These are phyloP conservation scores for Phainopepla nitens DNA, from an alignment of 2,113 vertebrate genomes.

Conservation along the genomic window DNA sequence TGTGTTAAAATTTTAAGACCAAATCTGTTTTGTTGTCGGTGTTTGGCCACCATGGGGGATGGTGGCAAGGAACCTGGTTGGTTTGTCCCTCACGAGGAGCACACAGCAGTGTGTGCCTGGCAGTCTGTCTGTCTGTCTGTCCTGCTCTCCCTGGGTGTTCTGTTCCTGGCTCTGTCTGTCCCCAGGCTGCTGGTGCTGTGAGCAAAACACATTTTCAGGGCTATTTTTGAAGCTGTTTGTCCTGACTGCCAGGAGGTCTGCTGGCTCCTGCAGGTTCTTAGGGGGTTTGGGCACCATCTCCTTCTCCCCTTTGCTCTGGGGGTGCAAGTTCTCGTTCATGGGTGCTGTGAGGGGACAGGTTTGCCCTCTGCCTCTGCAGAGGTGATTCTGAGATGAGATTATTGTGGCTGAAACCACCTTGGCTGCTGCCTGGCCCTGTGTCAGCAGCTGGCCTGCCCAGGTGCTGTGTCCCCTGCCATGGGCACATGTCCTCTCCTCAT, in stretches of 20 bases:
- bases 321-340: not conserved
- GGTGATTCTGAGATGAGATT: not conserved
- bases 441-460: not conserved
- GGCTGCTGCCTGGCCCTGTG: not conserved
- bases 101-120: accelerated
- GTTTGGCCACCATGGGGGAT: not conserved
- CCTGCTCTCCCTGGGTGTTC: not conserved
- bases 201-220: not conserved
- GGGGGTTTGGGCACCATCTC: not conserved
- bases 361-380: not conserved
- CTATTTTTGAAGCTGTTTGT: accelerated
- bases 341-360: accelerated
- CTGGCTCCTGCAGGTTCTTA: not conserved
- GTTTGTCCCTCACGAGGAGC: accelerated
- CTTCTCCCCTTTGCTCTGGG: not conserved
- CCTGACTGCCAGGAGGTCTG: not conserved
- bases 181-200: not conserved
- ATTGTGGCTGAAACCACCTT: not conserved
- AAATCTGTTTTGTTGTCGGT: not conserved
- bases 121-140: not conserved
- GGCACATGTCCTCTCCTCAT: accelerated
- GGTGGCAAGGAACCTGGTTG: not conserved
- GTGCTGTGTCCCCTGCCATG: accelerated
- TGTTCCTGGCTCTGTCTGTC: not conserved
- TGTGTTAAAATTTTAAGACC: constrained; percentile 1